Conservation (phyloP, 2,888 invertebrate genomes). For the Agriopis aurantiaria region DNA sequence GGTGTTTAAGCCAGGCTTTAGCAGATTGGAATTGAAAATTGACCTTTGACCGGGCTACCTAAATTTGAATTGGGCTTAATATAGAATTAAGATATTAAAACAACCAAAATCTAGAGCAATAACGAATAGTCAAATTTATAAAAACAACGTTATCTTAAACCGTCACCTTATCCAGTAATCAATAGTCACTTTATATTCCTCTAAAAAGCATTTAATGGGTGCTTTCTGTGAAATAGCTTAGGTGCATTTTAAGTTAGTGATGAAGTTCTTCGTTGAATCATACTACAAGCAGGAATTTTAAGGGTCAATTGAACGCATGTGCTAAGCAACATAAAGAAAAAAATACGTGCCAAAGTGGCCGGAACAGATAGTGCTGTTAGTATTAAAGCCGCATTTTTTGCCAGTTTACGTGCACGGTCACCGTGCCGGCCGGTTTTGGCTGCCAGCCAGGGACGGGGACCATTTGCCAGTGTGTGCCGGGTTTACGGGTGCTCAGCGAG, state of each 20-base stretch:
- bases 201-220: neutral
- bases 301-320: slow-evolving; percentile 43
- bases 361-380: slow-evolving; percentile 51
- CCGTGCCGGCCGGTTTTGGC: slow-evolving; percentile 62
- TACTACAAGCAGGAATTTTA: slow-evolving; percentile 21
- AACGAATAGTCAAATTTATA: neutral
- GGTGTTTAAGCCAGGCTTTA: slow-evolving; percentile 26
- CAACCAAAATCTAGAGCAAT: slow-evolving; percentile 11
- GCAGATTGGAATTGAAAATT: slow-evolving; percentile 34
- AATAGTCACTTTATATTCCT: too few relatives aligned
- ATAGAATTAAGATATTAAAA: slow-evolving; percentile 14
- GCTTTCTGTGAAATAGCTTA: neutral
- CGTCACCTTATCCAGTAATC: too few relatives aligned
- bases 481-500: slow-evolving; percentile 50
- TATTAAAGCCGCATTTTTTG: slow-evolving; percentile 56
- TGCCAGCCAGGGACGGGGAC: slow-evolving; percentile 55
- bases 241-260: too few relatives aligned
- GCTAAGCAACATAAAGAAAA: slow-evolving; percentile 43
- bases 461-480: slow-evolving; percentile 57
- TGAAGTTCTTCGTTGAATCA: too few relatives aligned
- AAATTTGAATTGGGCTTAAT: slow-evolving; percentile 23
- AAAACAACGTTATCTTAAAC: neutral
- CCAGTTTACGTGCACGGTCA: slow-evolving; percentile 61
- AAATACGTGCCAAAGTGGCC: slow-evolving; percentile 46
- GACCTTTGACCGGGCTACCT: slow-evolving; percentile 25